These are phyloP conservation scores for Idris sp. DNA, from an alignment of 1,140 invertebrate species.

Conservation along the genomic window DNA sequence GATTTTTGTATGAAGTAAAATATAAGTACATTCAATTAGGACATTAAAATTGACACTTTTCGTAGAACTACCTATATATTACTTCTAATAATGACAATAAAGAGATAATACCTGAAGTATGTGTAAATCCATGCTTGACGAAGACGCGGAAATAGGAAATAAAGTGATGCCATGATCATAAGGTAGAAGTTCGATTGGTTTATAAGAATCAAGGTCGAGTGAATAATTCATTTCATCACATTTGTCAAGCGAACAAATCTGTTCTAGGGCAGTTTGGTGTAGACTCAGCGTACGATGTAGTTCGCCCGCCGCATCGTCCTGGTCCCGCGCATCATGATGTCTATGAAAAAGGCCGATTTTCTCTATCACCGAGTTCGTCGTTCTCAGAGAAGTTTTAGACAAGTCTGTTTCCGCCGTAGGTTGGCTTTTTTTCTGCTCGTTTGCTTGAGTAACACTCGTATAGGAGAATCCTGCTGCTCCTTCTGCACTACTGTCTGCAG, in stretches of 20 bases:
- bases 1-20: no score
- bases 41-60: no score
- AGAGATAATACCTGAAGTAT: conserved; percentile 89
- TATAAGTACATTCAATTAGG: no score
- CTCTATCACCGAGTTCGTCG: conserved; percentile 65
- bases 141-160: conserved; percentile 83
- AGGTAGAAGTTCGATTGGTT: conserved; percentile 89
- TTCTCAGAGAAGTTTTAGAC: conserved; percentile 47
- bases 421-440: conserved; percentile 58
- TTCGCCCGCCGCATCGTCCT: conserved; percentile 76
- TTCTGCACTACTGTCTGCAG: conserved; percentile 69
- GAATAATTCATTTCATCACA: conserved; percentile 82
- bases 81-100: no score
- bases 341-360: conserved; percentile 81
- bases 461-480: conserved; percentile 70
- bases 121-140: conserved; percentile 86
- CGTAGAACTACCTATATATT: no score
- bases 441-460: conserved; percentile 56
- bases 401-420: conserved; percentile 37
- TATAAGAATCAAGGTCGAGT: conserved; percentile 87
- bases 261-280: conserved; percentile 79
- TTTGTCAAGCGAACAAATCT: conserved; percentile 79
- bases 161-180: conserved; percentile 92
- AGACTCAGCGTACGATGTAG: conserved; percentile 76
- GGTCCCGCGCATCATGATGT: conserved; percentile 83